phyloP scores from a whole-genome alignment of 2,113 vertebrate genomes.

The Thinocorus orbignyianus region DNA sequence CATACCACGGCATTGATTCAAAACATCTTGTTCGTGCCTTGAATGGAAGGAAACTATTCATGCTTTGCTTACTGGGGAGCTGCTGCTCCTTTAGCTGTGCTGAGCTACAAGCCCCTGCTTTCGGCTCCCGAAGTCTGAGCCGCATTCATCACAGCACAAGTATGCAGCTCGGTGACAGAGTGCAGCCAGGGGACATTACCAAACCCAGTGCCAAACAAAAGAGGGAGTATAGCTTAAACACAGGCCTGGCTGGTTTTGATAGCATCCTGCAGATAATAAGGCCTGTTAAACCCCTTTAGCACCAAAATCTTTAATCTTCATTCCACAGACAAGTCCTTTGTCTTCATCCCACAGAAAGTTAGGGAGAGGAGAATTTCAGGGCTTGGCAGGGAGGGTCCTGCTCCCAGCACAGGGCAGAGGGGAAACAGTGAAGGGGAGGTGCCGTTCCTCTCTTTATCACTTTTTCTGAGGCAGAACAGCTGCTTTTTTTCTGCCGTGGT shows the following conservation, averaged over 20 bases:
- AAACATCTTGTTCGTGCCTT: constrained; percentile 58
- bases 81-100: constrained; percentile 1
- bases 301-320: background rate
- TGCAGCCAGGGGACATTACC: constrained; percentile 27
- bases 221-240: background rate
- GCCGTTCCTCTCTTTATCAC: background rate
- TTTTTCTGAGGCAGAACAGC: background rate
- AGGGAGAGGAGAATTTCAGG: background rate
- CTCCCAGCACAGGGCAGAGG: background rate
- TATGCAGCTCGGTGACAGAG: constrained; percentile 16
- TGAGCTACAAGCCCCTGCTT: background rate
- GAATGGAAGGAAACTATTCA: constrained; percentile 66
- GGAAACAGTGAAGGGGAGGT: background rate
- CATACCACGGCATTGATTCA: constrained; percentile 48
- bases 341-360: background rate
- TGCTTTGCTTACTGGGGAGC: constrained; percentile 29
- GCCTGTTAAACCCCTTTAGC: constrained; percentile 15
- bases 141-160: constrained; percentile 5
- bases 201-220: background rate
- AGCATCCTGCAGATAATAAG: constrained; percentile 1
- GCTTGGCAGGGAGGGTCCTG: background rate
- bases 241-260: constrained; percentile 35
- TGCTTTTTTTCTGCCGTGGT: background rate
- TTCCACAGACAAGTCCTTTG: background rate
- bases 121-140: background rate